These are phyloP conservation scores for Apteryx owenii DNA, from an alignment of 2,113 vertebrate genomes.

Conservation along the genomic window DNA sequence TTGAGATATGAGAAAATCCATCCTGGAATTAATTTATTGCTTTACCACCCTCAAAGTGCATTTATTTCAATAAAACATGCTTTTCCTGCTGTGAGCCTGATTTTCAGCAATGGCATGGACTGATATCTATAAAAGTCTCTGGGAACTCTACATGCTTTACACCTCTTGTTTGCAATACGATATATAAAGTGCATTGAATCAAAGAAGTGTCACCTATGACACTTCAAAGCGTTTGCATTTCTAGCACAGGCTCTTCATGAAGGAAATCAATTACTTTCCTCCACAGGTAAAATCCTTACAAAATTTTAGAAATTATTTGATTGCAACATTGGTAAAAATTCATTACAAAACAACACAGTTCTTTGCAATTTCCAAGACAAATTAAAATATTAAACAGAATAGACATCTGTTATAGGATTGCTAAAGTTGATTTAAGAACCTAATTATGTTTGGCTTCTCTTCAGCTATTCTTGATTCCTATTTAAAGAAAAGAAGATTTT, in stretches of 20 bases:
- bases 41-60: slow-evolving; percentile 26
- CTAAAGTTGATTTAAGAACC: not conserved
- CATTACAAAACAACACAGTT: not conserved
- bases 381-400: not conserved
- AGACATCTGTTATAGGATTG: not conserved
- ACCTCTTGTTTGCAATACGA: not conserved
- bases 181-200: not conserved
- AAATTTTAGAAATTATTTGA: slow-evolving; percentile 3
- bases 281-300: not conserved
- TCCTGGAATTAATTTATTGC: slow-evolving; percentile 65
- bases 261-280: not conserved
- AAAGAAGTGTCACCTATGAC: not conserved
- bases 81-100: not conserved
- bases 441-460: not conserved
- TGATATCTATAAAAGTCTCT: not conserved
- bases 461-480: not conserved
- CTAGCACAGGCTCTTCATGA: not conserved
- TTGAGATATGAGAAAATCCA: slow-evolving; percentile 57
- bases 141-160: not conserved
- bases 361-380: not conserved
- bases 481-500: not conserved
- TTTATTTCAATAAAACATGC: slow-evolving; percentile 58
- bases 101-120: not conserved
- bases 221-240: not conserved
- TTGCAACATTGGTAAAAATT: slow-evolving; percentile 12